Evolutionary conservation across 2,888 invertebrate genomes (phyloP).

Genomic region (Apamea anceps): DNA sequence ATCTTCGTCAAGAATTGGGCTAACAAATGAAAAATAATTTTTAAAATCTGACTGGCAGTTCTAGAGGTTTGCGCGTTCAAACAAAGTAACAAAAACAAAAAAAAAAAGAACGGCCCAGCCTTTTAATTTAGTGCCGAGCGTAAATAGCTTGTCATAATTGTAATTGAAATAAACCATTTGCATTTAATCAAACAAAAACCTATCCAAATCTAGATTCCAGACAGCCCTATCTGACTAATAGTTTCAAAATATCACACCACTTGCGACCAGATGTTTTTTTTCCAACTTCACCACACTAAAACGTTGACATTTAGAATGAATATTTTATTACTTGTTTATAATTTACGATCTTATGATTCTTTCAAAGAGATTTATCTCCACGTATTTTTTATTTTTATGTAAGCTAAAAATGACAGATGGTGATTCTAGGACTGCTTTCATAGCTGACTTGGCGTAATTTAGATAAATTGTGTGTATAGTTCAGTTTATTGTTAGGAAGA

Average conservation of each 20-base stretch:
- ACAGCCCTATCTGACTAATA: slow-evolving; percentile 34
- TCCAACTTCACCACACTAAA: slow-evolving; percentile 46
- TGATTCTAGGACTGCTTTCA: slow-evolving; percentile 48
- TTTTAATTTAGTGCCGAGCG: too few species aligned
- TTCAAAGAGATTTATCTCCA: slow-evolving; percentile 57
- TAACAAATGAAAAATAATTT: too few species aligned
- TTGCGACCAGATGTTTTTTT: slow-evolving; percentile 60
- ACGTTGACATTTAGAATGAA: slow-evolving; percentile 59
- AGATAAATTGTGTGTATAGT: slow-evolving; percentile 56
- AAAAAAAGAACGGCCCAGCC: too few species aligned
- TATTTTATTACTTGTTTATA: slow-evolving; percentile 60
- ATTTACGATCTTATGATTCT: slow-evolving; percentile 65
- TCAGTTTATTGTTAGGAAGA: slow-evolving; percentile 40
- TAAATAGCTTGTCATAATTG: too few species aligned
- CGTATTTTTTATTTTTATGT: slow-evolving; percentile 62
- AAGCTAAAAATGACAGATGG: slow-evolving; percentile 56
- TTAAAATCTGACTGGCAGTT: too few species aligned
- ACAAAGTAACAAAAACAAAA: too few species aligned
- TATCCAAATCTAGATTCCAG: slow-evolving; percentile 13
- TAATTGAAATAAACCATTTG: neutral
- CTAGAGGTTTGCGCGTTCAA: too few species aligned
- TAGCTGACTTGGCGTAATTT: slow-evolving; percentile 50
- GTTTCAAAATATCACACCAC: slow-evolving; percentile 30
- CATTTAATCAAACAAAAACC: neutral
- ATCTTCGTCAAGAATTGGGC: too few species aligned